phyloP scores from a whole-genome alignment of 1,140 invertebrate species.

The Bacillus rossius region DNA sequence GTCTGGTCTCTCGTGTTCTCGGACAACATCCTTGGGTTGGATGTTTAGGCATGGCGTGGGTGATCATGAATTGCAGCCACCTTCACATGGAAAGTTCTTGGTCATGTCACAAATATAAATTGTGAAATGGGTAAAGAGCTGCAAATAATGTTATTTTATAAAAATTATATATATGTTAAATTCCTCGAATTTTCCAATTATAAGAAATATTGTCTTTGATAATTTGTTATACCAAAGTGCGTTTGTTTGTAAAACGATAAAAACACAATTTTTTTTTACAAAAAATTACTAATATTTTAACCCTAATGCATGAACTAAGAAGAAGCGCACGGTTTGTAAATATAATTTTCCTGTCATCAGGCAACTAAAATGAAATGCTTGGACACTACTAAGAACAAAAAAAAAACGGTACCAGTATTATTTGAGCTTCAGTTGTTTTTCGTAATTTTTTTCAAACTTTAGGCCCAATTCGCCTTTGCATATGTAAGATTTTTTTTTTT shows the following conservation, averaged over 20 bases:
- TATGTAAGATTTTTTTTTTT: background rate
- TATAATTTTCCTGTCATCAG: too few species aligned
- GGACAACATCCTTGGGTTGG: slow-evolving; percentile 1
- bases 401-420: too few species aligned
- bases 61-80: slow-evolving; percentile 1
- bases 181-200: too few species aligned
- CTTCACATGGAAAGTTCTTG: slow-evolving; percentile 1
- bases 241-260: too few species aligned
- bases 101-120: background rate
- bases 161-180: too few species aligned
- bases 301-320: background rate
- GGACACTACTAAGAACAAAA: too few species aligned
- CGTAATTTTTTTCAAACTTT: background rate
- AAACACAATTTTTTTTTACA: too few species aligned
- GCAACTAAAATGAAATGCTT: too few species aligned
- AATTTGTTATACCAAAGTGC: too few species aligned
- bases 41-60: background rate
- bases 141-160: background rate
- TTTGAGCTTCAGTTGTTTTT: background rate
- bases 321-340: too few species aligned
- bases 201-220: too few species aligned
- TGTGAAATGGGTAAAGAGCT: slow-evolving; percentile 6
- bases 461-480: background rate
- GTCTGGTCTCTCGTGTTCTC: too few species aligned
- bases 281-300: background rate